Base-by-base conservation (phyloP, 2,888 invertebrate species). In the Xestia sexstrigata region DNA sequence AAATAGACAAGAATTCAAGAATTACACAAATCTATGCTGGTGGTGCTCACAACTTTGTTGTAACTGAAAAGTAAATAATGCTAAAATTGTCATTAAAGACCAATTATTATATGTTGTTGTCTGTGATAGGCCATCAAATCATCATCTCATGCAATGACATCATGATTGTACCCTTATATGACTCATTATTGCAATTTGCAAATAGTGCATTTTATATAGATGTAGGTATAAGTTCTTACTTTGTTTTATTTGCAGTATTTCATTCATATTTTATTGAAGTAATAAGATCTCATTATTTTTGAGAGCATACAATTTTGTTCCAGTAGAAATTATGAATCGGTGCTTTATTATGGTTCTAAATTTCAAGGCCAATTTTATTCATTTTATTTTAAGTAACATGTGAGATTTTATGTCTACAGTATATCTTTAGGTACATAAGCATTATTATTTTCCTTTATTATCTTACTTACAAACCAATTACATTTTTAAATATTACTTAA, bases 41-140 rank as follows among this genome's bases (percentile, higher is more conserved):
- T 23, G 94, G 96, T 62, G 96, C 96, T 63, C 96, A 96, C 78
- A 97, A 97, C 83, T 97, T 97, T 87, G 88, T 95, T 72, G 89
- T 95, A 5, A 90, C 88, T 76, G 91, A 93, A 82, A 87, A 88
- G 55, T 74, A 70, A 76, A 72, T 69, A 52, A 52, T 78, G 52
- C 66, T 66, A 70, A 66, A 62, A 74, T n/a, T 35, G 17, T 42
- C 13, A 55, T 42, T 70, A 26, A 39, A 60, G 49, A 76, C 55
- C 20, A 60, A n/a, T n/a, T n/a, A 47, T 55, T 65, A 62, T 58
- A 72, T 66, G 13, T 74, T 26, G 15, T 23, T 60, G 65, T 71
- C 70, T 79, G 74, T 82, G 79, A 81, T 81, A 66, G 35, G 39
- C 45, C 52, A 67, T 62, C 49, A 74, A 49, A 67, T 42, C 42